Base-by-base conservation (phyloP, 1,140 invertebrate species). In the Parapsyche elsis region DNA sequence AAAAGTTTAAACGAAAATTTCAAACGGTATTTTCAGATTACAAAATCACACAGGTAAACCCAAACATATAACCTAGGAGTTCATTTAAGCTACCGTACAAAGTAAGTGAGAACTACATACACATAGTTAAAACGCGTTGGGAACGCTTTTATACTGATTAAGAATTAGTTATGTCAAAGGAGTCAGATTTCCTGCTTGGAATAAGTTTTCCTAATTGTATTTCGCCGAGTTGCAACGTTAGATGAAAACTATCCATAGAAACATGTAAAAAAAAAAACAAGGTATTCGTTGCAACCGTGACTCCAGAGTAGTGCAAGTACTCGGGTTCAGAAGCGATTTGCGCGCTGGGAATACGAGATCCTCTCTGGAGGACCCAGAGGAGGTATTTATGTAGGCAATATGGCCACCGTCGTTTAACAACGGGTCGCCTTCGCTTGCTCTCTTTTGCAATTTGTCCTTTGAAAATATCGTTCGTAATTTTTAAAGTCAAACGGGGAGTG, bases 401-500 rank as follows among this genome's bases (percentile, higher is more conserved):
- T 57, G 21, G 24, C 24, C 45, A 53, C 24, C 73, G 73, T 53
- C 70, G 70, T 71, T 71, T 71, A 38, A 38, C 30, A 38, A 38
- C 30, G 30, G 30, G 30, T 38, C 10, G 49, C 49, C 2, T 53
- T 53, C 49, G 23, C 64, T 21, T 21, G 53, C 53, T 21, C 30
- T 38, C 30, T 38, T 38, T 30, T 75, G 73, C 73, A 57, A 75
- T 75, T 75, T 75, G 73, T 75, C 46, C 45, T 26, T 57, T 49
- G 46, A 57, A 75, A 75, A 75, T 75, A 75, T 75, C 44, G 73
- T 46, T 30, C 10, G 73, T 75, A 75, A 57, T 75, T 75, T 75
- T 75, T 75, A 75, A 75, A 26, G 64, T 53, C 71, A 38, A 38
- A 16, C 21, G n/a, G n/a, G n/a, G n/a, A n/a, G n/a, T n/a, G n/a